Evolutionary conservation across 1,140 invertebrate species (phyloP).

Genomic region (Aphaenogaster floridana): DNA sequence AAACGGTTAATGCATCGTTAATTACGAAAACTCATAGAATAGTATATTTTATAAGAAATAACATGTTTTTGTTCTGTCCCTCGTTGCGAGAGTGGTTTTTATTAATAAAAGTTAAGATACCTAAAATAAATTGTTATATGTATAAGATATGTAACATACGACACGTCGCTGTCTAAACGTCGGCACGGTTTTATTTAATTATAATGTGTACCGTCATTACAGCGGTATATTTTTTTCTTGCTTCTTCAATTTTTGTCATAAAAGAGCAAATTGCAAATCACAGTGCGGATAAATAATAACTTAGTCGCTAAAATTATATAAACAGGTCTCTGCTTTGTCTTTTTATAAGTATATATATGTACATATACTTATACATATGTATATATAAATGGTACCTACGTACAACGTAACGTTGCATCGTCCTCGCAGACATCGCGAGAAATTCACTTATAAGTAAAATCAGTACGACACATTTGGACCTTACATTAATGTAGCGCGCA

Average conservation of each 20-base stretch:
- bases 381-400: conserved; percentile 74
- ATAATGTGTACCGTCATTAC: conserved; percentile 57
- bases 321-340: conserved; percentile 71
- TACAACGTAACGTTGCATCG: conserved; percentile 49
- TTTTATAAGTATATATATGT: conserved; percentile 51
- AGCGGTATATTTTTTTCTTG: conserved; percentile 58
- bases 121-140: conserved; percentile 64
- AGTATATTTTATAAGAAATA: conserved; percentile 12
- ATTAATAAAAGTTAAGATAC: conserved; percentile 78
- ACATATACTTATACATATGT: conserved; percentile 8
- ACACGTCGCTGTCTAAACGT: conserved; percentile 55
- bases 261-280: conserved; percentile 72
- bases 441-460: conserved; percentile 39
- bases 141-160: conserved; percentile 36
- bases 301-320: conserved; percentile 77
- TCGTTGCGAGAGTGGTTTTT: conserved; percentile 71
- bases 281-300: conserved; percentile 81
- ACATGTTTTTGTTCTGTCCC: conserved; percentile 10
- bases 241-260: conserved; percentile 23
- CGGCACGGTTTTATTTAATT: conserved; percentile 70
- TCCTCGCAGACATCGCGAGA: conserved; percentile 48
- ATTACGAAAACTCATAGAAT: neutral
- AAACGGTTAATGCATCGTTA: neutral
- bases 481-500: neutral
- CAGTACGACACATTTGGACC: neutral